Conservation (phyloP, 2,797 vertebrate species). For the Manis crassicaudata region DNA sequence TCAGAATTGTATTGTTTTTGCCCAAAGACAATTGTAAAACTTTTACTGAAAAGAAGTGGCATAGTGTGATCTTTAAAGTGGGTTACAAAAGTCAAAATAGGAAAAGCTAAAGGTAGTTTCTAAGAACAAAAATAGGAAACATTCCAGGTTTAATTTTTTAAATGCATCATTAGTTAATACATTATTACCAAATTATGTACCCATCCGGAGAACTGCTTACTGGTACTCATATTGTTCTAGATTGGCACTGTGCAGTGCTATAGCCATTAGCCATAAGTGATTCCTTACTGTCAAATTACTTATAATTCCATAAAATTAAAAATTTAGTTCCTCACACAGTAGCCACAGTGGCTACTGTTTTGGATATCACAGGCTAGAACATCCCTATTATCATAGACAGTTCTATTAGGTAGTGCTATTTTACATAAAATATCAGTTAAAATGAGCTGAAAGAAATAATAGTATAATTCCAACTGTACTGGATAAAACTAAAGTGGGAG, state of each 20-base stretch:
- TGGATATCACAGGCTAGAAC: background rate
- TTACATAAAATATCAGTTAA: slow-evolving; percentile 44
- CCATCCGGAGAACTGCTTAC: background rate
- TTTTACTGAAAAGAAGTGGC: slow-evolving; percentile 11
- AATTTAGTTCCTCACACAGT: background rate
- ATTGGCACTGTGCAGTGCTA: background rate
- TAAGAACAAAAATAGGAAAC: background rate
- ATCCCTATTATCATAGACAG: background rate
- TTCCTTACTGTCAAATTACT: slow-evolving; percentile 39
- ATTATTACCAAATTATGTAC: slow-evolving; percentile 33
- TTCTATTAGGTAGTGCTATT: background rate
- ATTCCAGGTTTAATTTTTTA: slow-evolving; percentile 18
- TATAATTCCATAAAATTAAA: slow-evolving; percentile 17
- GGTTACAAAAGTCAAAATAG: slow-evolving; percentile 24
- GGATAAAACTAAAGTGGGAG: background rate
- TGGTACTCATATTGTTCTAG: background rate
- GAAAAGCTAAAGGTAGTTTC: slow-evolving; percentile 1
- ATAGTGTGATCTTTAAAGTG: background rate
- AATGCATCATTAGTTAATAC: slow-evolving; percentile 7
- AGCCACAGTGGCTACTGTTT: background rate
- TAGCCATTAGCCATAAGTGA: background rate
- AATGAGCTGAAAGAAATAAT: slow-evolving; percentile 31
- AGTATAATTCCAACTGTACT: slow-evolving; percentile 9
- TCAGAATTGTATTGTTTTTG: slow-evolving; percentile 16
- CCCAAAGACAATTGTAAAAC: background rate